Base-by-base conservation (phyloP, 2,888 invertebrate species). In the Spodoptera picta region DNA sequence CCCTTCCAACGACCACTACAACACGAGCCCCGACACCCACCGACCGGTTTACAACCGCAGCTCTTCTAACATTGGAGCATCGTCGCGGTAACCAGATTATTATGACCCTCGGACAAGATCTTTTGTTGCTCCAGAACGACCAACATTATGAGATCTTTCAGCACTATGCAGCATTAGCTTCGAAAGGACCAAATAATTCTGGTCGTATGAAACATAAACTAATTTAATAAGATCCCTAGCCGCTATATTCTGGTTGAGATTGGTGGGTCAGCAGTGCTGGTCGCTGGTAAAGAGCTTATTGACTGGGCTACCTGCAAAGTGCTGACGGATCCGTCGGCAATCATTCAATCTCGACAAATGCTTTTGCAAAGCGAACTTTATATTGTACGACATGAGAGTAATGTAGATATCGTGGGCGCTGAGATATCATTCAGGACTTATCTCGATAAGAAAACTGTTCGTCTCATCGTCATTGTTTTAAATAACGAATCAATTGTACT, bases 341-440 rank as follows among this genome's bases (percentile, higher is more conserved):
- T 79, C 65, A 68, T 77, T 70, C 65, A 67, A 77, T 77, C 74
- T 71, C 72, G 71, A 75, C 76, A 72, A 72, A 72, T 72, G 65
- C 65, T 75, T 71, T 65, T 41, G 53, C 60, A 75, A 70, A 75
- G 65, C 42, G 52, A 45, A 51, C 53, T 64, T 31, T 53, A 70
- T 43, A 31, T 14, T 11, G 31, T 19, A 69, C 49, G 23, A 49
- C 56, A 43, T 53, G 45, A 12, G 54, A 31, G 53, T 19, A 50
- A 47, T 43, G 45, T 54, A 46, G 19, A 19, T 19, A 19, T 19
- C 19, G 19, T 19, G 19, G 19, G 19, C 19, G 19, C 19, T 19
- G 46, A 50, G 36, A 9, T 36, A 36, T 36, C 36, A 36, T 9
- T 7, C 36, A 7, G 36, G 36, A 6, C 6, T 9, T 9, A 36